Conservation (phyloP, 2,888 invertebrate species). For the Agriopis marginaria region DNA sequence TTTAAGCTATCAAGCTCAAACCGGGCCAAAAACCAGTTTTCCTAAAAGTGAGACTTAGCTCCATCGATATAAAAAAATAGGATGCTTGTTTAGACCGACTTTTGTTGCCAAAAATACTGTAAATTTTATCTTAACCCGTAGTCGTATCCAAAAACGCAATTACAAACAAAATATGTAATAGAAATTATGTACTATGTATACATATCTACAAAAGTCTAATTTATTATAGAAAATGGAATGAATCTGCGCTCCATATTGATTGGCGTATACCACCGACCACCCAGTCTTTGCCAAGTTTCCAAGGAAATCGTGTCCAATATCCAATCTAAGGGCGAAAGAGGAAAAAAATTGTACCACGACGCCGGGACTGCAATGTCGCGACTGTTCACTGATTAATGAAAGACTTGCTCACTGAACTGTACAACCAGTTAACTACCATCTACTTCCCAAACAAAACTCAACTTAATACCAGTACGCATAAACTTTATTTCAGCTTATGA, state of each 20-base stretch:
- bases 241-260: constrained; percentile 42
- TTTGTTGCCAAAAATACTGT: too few relatives aligned
- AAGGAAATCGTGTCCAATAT: constrained; percentile 84
- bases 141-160: too few relatives aligned
- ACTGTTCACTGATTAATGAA: constrained; percentile 84
- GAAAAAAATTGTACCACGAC: constrained; percentile 83
- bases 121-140: background rate
- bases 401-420: constrained; percentile 76
- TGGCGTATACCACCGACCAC: constrained; percentile 69
- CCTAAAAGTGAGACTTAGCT: too few relatives aligned
- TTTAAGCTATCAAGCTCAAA: too few relatives aligned
- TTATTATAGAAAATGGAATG: constrained; percentile 40
- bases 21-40: too few relatives aligned
- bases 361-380: constrained; percentile 84
- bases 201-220: background rate
- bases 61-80: too few relatives aligned
- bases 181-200: too few relatives aligned
- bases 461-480: background rate
- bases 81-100: too few relatives aligned
- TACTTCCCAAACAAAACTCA: constrained; percentile 28
- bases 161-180: too few relatives aligned
- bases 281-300: constrained; percentile 76
- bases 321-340: constrained; percentile 83
- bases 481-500: constrained; percentile 41
- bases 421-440: constrained; percentile 58